Conservation (phyloP, 2,888 invertebrate species). For the Drosophila austrosaltans region DNA sequence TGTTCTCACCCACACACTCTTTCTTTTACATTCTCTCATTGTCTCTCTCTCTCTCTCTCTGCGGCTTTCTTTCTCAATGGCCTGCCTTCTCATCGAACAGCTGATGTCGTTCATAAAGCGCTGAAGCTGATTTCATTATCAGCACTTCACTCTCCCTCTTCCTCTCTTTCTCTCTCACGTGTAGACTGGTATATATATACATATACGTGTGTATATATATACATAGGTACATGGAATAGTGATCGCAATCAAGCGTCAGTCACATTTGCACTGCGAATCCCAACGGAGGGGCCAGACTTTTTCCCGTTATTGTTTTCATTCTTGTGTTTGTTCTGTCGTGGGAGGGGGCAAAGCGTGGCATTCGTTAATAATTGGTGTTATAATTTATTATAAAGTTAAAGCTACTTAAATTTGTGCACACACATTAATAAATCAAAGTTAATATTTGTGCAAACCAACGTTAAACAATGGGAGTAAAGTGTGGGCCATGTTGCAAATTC, state of each 20-base stretch:
- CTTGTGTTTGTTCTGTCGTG: background rate
- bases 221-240: slow-evolving; percentile 19
- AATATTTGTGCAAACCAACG: background rate
- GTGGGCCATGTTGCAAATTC: slow-evolving; percentile 7
- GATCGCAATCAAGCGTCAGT: slow-evolving; percentile 23
- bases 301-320: background rate
- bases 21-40: slow-evolving; percentile 17
- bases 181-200: background rate
- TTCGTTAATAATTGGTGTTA: slow-evolving; percentile 16
- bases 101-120: slow-evolving; percentile 24
- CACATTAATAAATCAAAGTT: background rate
- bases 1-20: background rate
- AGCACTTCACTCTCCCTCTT: background rate
- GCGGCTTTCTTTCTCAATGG: background rate
- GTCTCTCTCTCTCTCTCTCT: slow-evolving; percentile 2
- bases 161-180: background rate
- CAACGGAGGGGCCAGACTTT: slow-evolving; percentile 24
- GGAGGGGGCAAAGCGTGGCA: slow-evolving; percentile 23
- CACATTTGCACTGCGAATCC: slow-evolving; percentile 31
- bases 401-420: background rate
- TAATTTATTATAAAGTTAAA: slow-evolving; percentile 16
- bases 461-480: background rate
- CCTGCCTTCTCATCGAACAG: slow-evolving; percentile 18
- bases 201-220: too few species aligned
- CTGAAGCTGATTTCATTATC: slow-evolving; percentile 37